A percentile compares a stretch with the other conserved stretches of the same genome.
Conservation (phyloP, 2,888 invertebrate genomes). For the Prionchulus punctatus region DNA sequence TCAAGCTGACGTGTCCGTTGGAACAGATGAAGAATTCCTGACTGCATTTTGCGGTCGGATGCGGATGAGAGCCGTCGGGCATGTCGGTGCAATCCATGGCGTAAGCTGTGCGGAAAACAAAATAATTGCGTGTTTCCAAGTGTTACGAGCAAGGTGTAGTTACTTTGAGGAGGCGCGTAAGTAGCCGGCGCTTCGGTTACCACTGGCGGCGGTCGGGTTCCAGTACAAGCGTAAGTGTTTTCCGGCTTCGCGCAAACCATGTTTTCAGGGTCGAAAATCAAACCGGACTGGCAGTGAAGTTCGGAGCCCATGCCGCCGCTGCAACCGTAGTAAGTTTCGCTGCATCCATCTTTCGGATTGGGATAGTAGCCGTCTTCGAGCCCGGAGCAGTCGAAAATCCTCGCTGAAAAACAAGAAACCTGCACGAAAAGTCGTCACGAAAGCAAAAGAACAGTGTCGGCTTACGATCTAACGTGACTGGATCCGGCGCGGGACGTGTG, state of each 20-base stretch:
- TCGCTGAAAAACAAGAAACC: too few species aligned
- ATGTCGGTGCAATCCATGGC: background rate
- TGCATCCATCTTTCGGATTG: background rate
- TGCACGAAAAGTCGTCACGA: too few species aligned
- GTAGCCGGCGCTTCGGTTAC: background rate
- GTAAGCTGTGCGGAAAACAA: background rate
- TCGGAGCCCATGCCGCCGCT: background rate
- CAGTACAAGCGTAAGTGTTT: background rate
- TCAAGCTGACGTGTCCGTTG: background rate
- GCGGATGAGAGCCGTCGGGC: background rate
- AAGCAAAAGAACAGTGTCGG: background rate
- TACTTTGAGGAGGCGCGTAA: background rate
- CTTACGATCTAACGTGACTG: background rate
- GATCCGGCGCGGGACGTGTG: background rate
- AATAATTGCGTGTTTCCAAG: too few species aligned
- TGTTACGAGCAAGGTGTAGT: background rate
- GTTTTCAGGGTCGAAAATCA: background rate
- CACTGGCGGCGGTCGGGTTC: background rate
- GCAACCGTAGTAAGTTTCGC: background rate
- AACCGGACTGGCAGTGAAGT: background rate
- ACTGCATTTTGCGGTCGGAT: background rate
- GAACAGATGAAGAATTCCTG: background rate
- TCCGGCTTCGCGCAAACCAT: background rate
- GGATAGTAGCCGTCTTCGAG: background rate
- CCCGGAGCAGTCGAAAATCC: background rate